Evolutionary conservation across 2,797 vertebrate genomes (phyloP).

Genomic region (Alfaro cultratus): DNA sequence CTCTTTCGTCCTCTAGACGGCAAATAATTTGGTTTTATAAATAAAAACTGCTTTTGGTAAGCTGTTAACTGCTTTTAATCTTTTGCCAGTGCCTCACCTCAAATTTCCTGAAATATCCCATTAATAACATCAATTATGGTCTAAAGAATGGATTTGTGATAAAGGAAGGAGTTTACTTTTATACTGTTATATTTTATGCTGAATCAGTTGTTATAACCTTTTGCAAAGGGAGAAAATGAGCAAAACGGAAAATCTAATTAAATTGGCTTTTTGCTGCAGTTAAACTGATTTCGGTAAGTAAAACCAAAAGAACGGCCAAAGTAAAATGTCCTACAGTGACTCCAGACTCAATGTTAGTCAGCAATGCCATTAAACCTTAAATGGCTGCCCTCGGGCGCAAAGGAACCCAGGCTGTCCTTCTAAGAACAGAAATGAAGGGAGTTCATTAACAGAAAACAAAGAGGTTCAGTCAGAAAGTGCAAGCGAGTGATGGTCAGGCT

Average conservation of each 20-base stretch:
- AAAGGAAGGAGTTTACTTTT: not conserved
- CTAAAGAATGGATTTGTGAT: not conserved
- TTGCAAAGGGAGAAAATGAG: not conserved
- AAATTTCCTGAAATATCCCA: not conserved
- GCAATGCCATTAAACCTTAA: slow-evolving; percentile 79
- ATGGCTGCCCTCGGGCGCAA: slow-evolving; percentile 75
- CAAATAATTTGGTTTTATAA: not conserved
- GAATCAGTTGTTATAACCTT: not conserved
- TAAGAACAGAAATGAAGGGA: slow-evolving; percentile 80
- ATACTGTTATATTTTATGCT: not conserved
- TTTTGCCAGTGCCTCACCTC: not conserved
- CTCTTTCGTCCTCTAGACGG: not conserved
- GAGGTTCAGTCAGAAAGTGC: slow-evolving; percentile 71
- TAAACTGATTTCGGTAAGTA: slow-evolving; percentile 7
- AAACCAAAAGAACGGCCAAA: slow-evolving; percentile 25
- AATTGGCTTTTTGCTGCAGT: not conserved
- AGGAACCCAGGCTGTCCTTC: slow-evolving; percentile 75
- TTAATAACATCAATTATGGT: not conserved
- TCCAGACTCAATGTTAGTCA: slow-evolving; percentile 79
- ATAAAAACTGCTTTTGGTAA: slow-evolving; percentile 23
- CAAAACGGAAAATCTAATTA: not conserved
- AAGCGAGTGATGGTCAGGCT: slow-evolving; percentile 46
- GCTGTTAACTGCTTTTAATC: not conserved
- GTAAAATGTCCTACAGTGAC: slow-evolving; percentile 55
- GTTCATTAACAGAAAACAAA: slow-evolving; percentile 87